A percentile compares a stretch with the other conserved stretches of the same genome.
phyloP scores from a whole-genome alignment of 2,113 vertebrate species.

The Thamnaconus septentrionalis region DNA sequence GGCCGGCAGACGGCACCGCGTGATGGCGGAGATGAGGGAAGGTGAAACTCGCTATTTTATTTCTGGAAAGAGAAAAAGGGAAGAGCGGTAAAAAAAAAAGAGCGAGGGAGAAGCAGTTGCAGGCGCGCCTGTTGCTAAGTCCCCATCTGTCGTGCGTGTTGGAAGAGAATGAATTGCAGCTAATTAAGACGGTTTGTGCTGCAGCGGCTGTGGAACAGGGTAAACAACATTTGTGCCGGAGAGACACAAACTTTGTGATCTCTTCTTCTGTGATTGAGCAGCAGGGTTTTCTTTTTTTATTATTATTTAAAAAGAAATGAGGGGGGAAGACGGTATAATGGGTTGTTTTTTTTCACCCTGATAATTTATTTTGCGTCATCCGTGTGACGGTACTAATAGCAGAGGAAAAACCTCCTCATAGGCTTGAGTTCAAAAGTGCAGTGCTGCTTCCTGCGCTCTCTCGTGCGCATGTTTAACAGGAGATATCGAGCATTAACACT shows the following conservation, averaged over 20 bases:
- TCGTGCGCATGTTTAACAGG: neutral
- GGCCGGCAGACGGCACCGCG: conserved; percentile 19
- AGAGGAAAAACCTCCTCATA: too few species aligned
- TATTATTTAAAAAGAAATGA: too few species aligned
- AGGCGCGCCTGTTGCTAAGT: conserved; percentile 32
- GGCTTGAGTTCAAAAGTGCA: too few species aligned
- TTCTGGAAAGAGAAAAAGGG: conserved; percentile 23
- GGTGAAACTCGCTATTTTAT: conserved; percentile 16
- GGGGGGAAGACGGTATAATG: too few species aligned
- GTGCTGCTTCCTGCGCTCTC: too few species aligned
- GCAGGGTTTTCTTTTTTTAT: neutral
- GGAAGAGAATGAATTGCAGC: conserved; percentile 51
- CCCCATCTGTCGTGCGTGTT: conserved; percentile 52
- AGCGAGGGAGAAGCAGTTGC: conserved; percentile 6
- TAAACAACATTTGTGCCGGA: conserved; percentile 47
- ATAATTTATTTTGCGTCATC: too few species aligned
- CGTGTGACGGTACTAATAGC: too few species aligned
- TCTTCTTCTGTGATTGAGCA: neutral
- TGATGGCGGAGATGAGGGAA: conserved; percentile 12
- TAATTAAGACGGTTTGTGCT: conserved; percentile 48
- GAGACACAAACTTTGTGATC: conserved; percentile 28
- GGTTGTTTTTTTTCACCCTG: too few species aligned
- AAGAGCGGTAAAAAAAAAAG: neutral
- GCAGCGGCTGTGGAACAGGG: conserved; percentile 43
- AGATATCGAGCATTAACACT: conserved; percentile 1